Base-by-base conservation (phyloP, 1,140 invertebrate genomes). In the Drosophila lacertosa region DNA sequence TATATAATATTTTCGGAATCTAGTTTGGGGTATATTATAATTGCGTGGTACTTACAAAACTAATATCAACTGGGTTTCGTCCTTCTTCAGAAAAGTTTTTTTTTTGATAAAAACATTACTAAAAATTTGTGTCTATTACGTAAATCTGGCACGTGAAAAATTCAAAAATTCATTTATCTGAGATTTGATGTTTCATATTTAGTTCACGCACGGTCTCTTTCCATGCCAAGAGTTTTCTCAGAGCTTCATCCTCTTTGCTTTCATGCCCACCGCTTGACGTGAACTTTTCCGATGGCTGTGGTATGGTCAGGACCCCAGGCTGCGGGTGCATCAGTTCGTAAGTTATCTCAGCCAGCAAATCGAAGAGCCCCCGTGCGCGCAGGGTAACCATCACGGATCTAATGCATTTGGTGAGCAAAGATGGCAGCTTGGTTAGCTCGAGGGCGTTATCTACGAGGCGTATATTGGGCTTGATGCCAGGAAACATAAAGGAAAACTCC, bases 391-490 rank as follows among this genome's bases (percentile, higher is more conserved):
- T 42, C 0, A 64, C 1, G 0, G 4, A 0, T n/a, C 18, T 10
- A 1, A 72, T 3, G 24, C 32, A 39, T 0, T 7, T 20, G 4
- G 54, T 54, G 0, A 72, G 0, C 0, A 3, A 0, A 0, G 2
- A 4, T 7, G 69, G 64, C n/a, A 60, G 7, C 0, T 3, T 0
- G 3, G 55, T 67, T 11, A 72, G n/a, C 0, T 39, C 39, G 3
- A 60, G 33, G n/a, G 55, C 69, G 37, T 72, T 50, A 5, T 67
- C 42, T 4, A 72, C n/a, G 7, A 9, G 40, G 0, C 26, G 33
- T 9, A 72, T 13, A 9, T 67, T 67, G 1, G 2, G 1, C 5
- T 13, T 18, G 6, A 60, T 11, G 0, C 4, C 5, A 1, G 69
- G 69, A 9, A 37, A 40, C 0, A 35, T 1, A 0, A 32, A 9